Percentiles rank a stretch among this genome's conserved stretches.
Conservation (phyloP, 2,888 invertebrate species). For the Lobophora halterata region DNA sequence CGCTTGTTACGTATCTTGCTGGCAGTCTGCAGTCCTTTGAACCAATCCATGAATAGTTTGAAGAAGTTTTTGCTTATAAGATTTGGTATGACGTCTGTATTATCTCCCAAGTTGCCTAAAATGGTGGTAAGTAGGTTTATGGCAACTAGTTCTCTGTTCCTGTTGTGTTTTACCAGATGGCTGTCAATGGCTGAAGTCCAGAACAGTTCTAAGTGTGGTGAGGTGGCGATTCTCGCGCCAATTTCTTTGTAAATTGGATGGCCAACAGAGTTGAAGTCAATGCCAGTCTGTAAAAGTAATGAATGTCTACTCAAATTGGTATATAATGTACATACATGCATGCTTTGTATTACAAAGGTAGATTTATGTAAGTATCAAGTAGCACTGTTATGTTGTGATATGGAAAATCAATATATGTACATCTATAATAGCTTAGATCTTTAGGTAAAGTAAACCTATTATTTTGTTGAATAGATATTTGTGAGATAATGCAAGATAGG, state of each 20-base stretch:
- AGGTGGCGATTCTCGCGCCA: constrained; percentile 74
- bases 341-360: too few relatives aligned
- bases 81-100: constrained; percentile 71
- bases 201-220: constrained; percentile 76
- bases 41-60: constrained; percentile 82
- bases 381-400: too few relatives aligned
- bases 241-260: constrained; percentile 85
- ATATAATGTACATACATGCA: neutral
- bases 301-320: neutral
- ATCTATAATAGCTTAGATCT: too few relatives aligned
- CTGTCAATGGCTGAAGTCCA: constrained; percentile 78
- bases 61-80: constrained; percentile 84
- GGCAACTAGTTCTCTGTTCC: constrained; percentile 81
- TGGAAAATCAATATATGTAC: too few relatives aligned
- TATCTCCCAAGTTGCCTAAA: constrained; percentile 70
- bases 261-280: constrained; percentile 77
- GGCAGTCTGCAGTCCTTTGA: constrained; percentile 80
- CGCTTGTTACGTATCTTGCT: constrained; percentile 78
- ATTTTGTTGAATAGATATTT: too few relatives aligned
- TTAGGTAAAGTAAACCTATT: too few relatives aligned
- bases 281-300: constrained; percentile 75
- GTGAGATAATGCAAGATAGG: too few relatives aligned
- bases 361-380: too few relatives aligned
- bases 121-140: constrained; percentile 81
- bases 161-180: constrained; percentile 69